Conservation (phyloP, 1,140 invertebrate genomes). For the Neodiprion virginianus region DNA sequence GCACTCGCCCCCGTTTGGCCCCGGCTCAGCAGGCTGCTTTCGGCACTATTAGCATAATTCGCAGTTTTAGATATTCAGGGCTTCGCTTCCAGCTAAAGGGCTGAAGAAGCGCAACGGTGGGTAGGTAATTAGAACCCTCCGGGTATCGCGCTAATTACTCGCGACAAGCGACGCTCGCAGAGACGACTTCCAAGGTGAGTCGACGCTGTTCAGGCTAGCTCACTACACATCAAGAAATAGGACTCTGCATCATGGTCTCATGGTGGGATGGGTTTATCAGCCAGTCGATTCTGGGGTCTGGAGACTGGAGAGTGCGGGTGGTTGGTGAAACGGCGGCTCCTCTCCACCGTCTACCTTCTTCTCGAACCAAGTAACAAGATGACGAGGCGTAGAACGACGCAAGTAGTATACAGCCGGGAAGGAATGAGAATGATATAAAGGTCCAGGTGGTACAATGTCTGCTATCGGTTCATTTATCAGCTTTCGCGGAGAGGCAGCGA, state of each 20-base stretch:
- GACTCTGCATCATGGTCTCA: no score
- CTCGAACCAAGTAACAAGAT: constrained; percentile 13
- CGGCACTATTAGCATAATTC: constrained; percentile 31
- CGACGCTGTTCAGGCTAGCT: no score
- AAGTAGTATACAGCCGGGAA: constrained; percentile 15
- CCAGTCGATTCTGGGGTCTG: no score
- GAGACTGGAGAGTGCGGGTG: no score
- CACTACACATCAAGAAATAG: no score
- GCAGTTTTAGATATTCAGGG: constrained; percentile 24
- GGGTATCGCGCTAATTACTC: constrained; percentile 9
- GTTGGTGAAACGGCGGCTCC: neutral
- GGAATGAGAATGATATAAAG: constrained; percentile 41
- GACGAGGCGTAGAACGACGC: constrained; percentile 14
- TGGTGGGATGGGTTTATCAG: no score
- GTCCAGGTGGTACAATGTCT: constrained; percentile 52
- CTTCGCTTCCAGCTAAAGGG: constrained; percentile 34
- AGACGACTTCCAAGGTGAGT: no score
- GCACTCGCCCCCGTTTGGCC: neutral
- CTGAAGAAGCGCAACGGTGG: constrained; percentile 25
- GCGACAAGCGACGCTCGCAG: neutral
- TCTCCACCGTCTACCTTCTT: neutral
- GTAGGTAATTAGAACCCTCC: constrained; percentile 36
- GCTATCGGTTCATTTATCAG: constrained; percentile 62
- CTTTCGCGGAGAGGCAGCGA: constrained; percentile 36
- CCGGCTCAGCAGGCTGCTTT: neutral